phyloP scores from a whole-genome alignment of 1,140 invertebrate genomes.

The Pachyrhynchus sulphureomaculatus region DNA sequence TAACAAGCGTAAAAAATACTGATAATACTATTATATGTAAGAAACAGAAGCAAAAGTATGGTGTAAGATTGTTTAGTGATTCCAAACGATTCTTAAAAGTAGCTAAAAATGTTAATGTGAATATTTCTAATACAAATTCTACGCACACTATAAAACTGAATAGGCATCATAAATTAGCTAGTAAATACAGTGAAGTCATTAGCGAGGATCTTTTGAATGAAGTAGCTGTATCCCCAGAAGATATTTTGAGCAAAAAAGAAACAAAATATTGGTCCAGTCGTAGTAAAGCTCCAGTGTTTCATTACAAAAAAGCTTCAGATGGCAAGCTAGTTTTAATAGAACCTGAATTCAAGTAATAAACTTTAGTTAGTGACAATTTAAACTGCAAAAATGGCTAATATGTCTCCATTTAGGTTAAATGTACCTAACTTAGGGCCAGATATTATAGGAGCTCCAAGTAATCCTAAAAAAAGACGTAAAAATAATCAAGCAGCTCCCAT shows the following conservation, averaged over 20 bases:
- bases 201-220: constrained; percentile 25
- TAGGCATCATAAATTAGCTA: not conserved
- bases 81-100: constrained; percentile 35
- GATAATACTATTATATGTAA: constrained; percentile 7
- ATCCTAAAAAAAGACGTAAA: constrained; percentile 69
- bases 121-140: not conserved
- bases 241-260: constrained; percentile 40
- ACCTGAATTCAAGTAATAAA: constrained; percentile 15
- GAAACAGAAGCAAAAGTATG: constrained; percentile 29
- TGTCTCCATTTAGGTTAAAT: constrained; percentile 68
- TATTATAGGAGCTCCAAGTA: constrained; percentile 64
- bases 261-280: constrained; percentile 39
- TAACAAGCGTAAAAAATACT: constrained; percentile 12
- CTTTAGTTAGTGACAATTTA: constrained; percentile 15
- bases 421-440: constrained; percentile 61
- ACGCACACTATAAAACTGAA: not conserved
- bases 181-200: constrained; percentile 7
- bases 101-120: not conserved
- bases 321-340: constrained; percentile 26
- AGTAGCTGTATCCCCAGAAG: constrained; percentile 34
- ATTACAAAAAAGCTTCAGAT: constrained; percentile 27
- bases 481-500: constrained; percentile 58
- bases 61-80: constrained; percentile 37
- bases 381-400: constrained; percentile 62
- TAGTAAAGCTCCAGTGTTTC: constrained; percentile 38